These are phyloP conservation scores for Orchesella cincta DNA, from an alignment of 1,140 invertebrate genomes.

Conservation along the genomic window DNA sequence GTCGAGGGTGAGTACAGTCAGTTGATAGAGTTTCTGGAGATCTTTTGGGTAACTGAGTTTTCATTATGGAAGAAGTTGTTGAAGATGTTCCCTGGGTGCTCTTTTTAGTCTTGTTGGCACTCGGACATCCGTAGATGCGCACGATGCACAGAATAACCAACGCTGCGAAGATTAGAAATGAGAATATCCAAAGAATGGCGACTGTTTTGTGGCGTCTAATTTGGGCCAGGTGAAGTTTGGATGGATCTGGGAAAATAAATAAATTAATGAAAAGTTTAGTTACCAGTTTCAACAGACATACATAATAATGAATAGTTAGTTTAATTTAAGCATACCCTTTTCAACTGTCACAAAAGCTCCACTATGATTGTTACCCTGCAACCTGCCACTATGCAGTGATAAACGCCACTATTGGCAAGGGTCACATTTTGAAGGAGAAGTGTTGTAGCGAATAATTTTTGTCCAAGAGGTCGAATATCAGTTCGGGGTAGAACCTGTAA, in stretches of 20 bases:
- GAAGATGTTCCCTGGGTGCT: not conserved
- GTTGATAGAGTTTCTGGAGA: constrained; percentile 19
- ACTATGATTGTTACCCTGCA: constrained; percentile 30
- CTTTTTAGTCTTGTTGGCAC: not conserved
- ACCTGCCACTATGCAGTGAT: constrained; percentile 39
- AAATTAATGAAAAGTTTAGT: not conserved
- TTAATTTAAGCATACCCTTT: constrained; percentile 3
- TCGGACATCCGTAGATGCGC: constrained; percentile 33
- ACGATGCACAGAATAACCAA: constrained; percentile 30
- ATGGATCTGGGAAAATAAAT: not conserved
- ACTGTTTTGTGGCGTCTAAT: constrained; percentile 31
- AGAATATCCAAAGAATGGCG: constrained; percentile 36
- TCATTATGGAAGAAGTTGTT: not conserved
- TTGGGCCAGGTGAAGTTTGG: not conserved
- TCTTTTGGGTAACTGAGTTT: constrained; percentile 9
- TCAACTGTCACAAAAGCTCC: not conserved
- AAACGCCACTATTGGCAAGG: constrained; percentile 35
- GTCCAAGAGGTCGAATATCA: constrained; percentile 21
- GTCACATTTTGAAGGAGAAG: constrained; percentile 44
- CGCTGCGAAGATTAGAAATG: constrained; percentile 37
- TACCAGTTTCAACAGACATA: not conserved
- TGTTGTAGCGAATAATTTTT: constrained; percentile 38
- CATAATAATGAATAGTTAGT: no score
- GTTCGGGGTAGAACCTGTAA: constrained; percentile 28
- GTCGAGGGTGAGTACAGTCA: not conserved